A percentile compares a stretch with the other conserved stretches of the same genome.
Evolutionary conservation across 2,797 vertebrate species (phyloP).

Genomic region (Diceros bicornis): DNA sequence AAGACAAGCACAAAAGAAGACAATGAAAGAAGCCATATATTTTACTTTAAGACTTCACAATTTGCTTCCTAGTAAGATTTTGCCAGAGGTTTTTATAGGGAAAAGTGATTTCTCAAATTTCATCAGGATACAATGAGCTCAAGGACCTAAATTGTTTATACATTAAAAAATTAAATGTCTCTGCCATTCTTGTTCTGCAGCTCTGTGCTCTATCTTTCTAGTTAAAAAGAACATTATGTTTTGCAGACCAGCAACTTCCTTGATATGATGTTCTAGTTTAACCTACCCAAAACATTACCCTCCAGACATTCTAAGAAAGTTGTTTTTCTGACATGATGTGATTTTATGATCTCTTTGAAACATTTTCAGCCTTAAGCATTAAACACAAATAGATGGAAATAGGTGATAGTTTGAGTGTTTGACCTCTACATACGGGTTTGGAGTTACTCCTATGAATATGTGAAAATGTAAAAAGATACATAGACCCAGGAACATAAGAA

Average conservation of each 20-base stretch:
- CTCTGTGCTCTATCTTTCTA: constrained; percentile 58
- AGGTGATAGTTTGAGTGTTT: constrained; percentile 54
- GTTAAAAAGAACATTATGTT: constrained; percentile 77
- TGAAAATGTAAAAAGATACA: background rate
- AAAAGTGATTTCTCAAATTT: constrained; percentile 71
- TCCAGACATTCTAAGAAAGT: constrained; percentile 75
- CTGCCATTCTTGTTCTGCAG: background rate
- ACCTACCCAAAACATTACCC: constrained; percentile 73
- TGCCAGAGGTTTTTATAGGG: background rate
- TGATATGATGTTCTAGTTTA: constrained; percentile 76
- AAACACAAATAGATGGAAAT: constrained; percentile 62
- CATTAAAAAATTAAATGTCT: constrained; percentile 70
- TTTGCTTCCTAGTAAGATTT: constrained; percentile 62
- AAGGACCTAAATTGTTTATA: constrained; percentile 73
- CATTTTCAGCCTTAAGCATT: constrained; percentile 66
- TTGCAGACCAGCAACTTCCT: constrained; percentile 66
- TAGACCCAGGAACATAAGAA: background rate
- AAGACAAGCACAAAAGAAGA: constrained; percentile 62
- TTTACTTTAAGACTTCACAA: constrained; percentile 65
- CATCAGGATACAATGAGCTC: constrained; percentile 71
- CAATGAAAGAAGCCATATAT: constrained; percentile 55
- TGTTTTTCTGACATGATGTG: constrained; percentile 72
- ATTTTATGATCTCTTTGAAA: constrained; percentile 75
- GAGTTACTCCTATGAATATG: background rate
- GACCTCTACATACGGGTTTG: constrained; percentile 51